These are phyloP conservation scores for Sparidentex hasta DNA, from an alignment of 2,797 vertebrate genomes.

Conservation along the genomic window DNA sequence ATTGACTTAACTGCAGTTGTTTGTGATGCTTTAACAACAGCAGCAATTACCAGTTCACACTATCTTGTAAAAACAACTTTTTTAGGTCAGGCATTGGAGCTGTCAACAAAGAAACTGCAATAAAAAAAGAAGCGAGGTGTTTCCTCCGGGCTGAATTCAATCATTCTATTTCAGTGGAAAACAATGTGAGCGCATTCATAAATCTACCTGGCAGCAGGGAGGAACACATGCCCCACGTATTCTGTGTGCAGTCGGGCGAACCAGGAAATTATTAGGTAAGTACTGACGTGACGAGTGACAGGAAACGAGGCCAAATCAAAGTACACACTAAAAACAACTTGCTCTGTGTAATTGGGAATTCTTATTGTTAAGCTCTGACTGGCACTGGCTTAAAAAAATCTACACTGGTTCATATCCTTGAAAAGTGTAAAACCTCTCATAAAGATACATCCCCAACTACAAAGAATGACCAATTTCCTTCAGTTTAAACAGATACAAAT, in stretches of 20 bases:
- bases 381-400: too few relatives aligned
- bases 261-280: constrained; percentile 33
- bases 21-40: constrained; percentile 33
- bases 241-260: constrained; percentile 52
- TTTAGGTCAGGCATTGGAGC: constrained; percentile 22
- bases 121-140: constrained; percentile 45
- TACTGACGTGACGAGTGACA: constrained; percentile 40
- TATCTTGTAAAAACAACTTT: constrained; percentile 33
- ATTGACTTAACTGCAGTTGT: constrained; percentile 45
- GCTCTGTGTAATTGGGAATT: too few relatives aligned
- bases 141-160: constrained; percentile 57
- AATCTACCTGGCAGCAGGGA: constrained; percentile 62
- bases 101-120: constrained; percentile 40
- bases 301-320: constrained; percentile 40
- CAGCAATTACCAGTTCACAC: constrained; percentile 37
- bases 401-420: background rate
- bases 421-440: background rate
- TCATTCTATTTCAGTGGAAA: constrained; percentile 65
- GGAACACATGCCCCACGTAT: constrained; percentile 39
- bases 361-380: too few relatives aligned
- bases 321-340: constrained; percentile 14
- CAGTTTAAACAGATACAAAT: background rate
- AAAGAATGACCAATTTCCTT: background rate
- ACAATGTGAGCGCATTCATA: constrained; percentile 48
- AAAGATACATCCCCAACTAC: background rate